These are phyloP conservation scores for Uropsilus gracilis DNA, from an alignment of 2,113 vertebrate genomes.

Conservation along the genomic window DNA sequence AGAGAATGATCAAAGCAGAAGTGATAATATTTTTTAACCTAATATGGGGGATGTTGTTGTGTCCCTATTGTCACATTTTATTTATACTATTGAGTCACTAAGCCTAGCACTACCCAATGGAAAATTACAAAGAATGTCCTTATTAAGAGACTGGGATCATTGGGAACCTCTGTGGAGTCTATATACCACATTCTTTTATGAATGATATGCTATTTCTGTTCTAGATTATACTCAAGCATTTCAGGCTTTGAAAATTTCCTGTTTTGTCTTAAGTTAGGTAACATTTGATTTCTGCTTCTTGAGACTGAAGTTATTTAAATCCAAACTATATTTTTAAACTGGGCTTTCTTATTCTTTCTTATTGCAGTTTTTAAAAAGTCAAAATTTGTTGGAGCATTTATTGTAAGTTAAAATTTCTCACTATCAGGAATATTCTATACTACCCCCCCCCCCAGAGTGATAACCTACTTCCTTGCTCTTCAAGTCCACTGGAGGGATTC, in stretches of 20 bases:
- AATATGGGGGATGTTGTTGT: not conserved
- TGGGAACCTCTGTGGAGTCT: not conserved
- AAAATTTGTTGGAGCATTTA: not conserved
- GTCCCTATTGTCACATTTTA: slow-evolving; percentile 34
- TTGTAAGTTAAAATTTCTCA: not conserved
- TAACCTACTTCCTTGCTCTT: not conserved
- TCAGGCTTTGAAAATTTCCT: accelerated
- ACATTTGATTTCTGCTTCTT: not conserved
- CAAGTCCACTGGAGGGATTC: not conserved
- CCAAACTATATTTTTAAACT: not conserved
- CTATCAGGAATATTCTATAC: not conserved
- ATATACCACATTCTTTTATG: not conserved
- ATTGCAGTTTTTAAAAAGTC: not conserved
- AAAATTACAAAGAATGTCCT: not conserved
- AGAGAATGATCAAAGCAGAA: not conserved
- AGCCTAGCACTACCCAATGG: too few species aligned
- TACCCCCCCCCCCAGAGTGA: not conserved
- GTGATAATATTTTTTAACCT: not conserved
- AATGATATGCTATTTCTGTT: not conserved
- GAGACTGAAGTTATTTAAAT: not conserved
- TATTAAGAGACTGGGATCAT: not conserved
- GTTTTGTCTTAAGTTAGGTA: not conserved
- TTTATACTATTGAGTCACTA: not conserved
- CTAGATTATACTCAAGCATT: not conserved
- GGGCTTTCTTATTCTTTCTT: not conserved